phyloP scores from a whole-genome alignment of 2,888 invertebrate species.

The Lasioglossum zephyrum region DNA sequence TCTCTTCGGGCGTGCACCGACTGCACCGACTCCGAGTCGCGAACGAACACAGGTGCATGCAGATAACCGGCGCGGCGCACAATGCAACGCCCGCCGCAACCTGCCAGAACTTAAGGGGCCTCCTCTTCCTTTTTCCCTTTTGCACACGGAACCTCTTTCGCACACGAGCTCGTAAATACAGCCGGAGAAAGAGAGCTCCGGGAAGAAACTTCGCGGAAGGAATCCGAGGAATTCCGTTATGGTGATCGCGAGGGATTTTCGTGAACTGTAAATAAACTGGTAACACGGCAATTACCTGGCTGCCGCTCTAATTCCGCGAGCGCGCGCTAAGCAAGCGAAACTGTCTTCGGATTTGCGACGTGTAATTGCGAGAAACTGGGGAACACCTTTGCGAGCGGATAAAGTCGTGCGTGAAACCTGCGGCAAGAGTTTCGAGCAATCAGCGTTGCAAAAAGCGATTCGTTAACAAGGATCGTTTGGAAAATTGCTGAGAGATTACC shows the following conservation, averaged over 20 bases:
- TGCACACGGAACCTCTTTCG: neutral
- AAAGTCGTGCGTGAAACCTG: neutral
- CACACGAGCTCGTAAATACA: conserved; percentile 10
- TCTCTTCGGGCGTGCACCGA: conserved; percentile 53
- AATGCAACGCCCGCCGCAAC: conserved; percentile 10
- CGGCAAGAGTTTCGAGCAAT: neutral
- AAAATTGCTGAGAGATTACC: neutral
- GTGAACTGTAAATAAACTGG: conserved; percentile 19
- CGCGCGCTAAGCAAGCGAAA: neutral
- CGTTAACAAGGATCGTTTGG: neutral
- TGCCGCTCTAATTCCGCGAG: conserved; percentile 11
- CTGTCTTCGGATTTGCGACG: neutral
- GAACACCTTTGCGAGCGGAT: neutral
- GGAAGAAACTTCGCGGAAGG: neutral
- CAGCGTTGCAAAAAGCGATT: neutral
- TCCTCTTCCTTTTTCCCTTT: neutral
- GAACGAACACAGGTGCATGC: conserved; percentile 49
- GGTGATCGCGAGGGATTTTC: neutral
- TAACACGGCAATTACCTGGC: conserved; percentile 12
- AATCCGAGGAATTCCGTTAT: neutral
- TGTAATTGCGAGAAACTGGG: conserved; percentile 3
- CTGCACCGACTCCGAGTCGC: conserved; percentile 17
- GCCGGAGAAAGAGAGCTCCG: neutral
- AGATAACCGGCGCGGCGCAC: conserved; percentile 31
- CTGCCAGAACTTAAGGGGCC: conserved; percentile 8